Conservation (phyloP, 2,113 vertebrate genomes). For the Cryptotis parvus region DNA sequence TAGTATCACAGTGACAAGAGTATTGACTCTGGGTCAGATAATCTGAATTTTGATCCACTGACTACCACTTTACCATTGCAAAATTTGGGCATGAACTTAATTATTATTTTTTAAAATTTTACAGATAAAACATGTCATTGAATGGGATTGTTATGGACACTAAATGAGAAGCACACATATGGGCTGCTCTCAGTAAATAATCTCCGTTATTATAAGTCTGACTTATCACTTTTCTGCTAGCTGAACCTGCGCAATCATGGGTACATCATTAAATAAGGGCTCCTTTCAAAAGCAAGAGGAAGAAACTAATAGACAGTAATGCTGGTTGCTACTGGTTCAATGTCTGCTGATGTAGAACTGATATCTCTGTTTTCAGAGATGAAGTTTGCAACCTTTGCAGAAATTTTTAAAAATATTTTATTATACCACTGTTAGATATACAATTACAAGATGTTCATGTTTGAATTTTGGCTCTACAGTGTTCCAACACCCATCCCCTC, state of each 20-base stretch:
- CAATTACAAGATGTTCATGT: too few species aligned
- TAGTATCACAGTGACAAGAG: not conserved
- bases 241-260: not conserved
- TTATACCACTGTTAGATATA: too few species aligned
- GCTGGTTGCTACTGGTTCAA: not conserved
- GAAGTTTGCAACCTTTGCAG: not conserved
- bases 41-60: not conserved
- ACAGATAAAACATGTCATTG: not conserved
- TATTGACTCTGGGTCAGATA: not conserved
- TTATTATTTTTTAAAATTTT: too few species aligned
- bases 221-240: not conserved
- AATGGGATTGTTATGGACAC: not conserved
- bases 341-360: not conserved
- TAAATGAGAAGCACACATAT: not conserved
- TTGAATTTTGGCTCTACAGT: too few species aligned
- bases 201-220: not conserved
- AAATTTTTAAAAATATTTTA: too few species aligned
- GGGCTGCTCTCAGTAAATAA: not conserved
- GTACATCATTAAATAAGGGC: not conserved
- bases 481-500: too few species aligned
- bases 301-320: not conserved
- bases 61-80: not conserved
- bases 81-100: not conserved
- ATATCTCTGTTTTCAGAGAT: not conserved
- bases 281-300: not conserved